Percentiles rank a stretch among this genome's conserved stretches.
phyloP scores from a whole-genome alignment of 1,140 invertebrate genomes.

The Bombus breviceps region DNA sequence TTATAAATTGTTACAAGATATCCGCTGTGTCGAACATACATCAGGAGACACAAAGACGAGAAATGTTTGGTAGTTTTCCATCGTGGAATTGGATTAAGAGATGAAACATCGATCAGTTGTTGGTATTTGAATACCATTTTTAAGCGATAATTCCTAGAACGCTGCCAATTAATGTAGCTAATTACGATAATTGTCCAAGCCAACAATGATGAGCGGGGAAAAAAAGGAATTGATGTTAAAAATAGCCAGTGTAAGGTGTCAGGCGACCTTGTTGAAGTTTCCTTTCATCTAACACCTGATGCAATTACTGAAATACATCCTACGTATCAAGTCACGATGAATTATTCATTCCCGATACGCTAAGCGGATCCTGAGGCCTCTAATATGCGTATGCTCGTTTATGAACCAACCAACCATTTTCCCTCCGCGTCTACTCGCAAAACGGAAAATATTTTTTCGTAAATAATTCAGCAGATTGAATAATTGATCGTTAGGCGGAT shows the following conservation, averaged over 20 bases:
- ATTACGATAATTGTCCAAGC: constrained; percentile 16
- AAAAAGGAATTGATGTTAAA: not conserved
- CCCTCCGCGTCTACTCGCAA: not conserved
- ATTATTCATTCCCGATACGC: constrained; percentile 46
- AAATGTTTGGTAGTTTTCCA: not conserved
- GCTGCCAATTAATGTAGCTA: not conserved
- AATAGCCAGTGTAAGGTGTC: constrained; percentile 22
- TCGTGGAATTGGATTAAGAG: not conserved
- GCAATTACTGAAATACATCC: constrained; percentile 46
- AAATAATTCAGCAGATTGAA: constrained; percentile 12
- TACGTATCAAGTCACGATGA: constrained; percentile 25
- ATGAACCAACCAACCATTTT: not conserved
- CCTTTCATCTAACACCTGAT: constrained; percentile 47
- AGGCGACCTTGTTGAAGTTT: constrained; percentile 38
- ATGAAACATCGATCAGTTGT: not conserved
- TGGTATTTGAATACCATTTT: not conserved
- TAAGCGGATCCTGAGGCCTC: constrained; percentile 29
- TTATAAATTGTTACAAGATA: not conserved
- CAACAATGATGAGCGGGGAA: not conserved
- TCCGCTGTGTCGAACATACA: not conserved
- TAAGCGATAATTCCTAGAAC: not conserved
- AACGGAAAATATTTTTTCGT: constrained; percentile 3
- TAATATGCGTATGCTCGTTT: not conserved
- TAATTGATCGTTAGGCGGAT: not conserved
- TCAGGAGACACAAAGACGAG: not conserved